Base-by-base conservation (phyloP, 1,140 invertebrate genomes). In the Euura saliciscinereae region DNA sequence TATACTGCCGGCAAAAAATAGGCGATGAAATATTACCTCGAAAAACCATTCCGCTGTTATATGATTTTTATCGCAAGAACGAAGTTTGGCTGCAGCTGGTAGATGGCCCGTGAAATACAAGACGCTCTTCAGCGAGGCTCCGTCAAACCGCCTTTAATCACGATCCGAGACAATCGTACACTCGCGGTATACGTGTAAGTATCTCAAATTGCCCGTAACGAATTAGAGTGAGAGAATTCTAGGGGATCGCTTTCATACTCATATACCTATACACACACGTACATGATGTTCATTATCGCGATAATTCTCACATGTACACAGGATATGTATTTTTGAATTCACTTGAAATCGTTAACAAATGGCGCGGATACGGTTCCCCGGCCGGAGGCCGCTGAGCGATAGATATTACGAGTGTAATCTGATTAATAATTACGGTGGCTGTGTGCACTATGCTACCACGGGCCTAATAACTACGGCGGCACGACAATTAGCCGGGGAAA, bases 401-500 rank as follows among this genome's bases (percentile, higher is more conserved):
- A n/a, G 51, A 59, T 4, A 59, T 59, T 59, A 59, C 51, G 51
- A 59, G 51, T 6, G 51, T n/a, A 59, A 59, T 59, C 13, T 11
- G 51, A 59, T 59, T 59, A n/a, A 59, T 59, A 59, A 59, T 59
- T 59, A 59, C 13, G 3, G 46, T 1, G 6, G 51, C 51, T 59
- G 5, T 28, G 28, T 59, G 51, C 51, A 59, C 51, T 59, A 59
- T 59, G 51, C 51, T 59, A 59, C 51, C 43, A 45, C 65, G 45
- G 42, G 45, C 67, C 45, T 73, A 68, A 68, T 69, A 73, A 69
- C 46, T 51, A 69, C 66, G 43, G 66, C 67, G 67, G 44, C 67
- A 45, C 44, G 68, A 73, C 45, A 73, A 73, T 73, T 73, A 73
- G 72, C 68, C 67, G 11, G 11, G 67, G 72, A n/a, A 69, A 59